Percentiles rank a stretch among this genome's conserved stretches.
Conservation (phyloP, 35 echinoderm and acorn worm species). For the Eucidaris tribuloides region DNA sequence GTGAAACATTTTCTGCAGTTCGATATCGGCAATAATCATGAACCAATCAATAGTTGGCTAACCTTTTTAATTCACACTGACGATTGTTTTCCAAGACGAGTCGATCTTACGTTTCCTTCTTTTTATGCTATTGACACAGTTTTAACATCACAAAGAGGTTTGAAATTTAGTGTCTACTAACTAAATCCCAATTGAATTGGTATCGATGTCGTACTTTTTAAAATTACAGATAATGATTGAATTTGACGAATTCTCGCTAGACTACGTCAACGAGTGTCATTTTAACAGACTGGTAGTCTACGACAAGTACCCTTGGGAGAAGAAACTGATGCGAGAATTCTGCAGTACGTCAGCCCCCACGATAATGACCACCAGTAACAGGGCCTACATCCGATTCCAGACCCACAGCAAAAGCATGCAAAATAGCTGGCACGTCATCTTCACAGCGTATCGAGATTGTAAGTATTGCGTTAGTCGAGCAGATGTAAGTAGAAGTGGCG, state of each 20-base stretch:
- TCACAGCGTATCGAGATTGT: slow-evolving; percentile 80
- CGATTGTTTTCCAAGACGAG: no score
- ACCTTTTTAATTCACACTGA: no score
- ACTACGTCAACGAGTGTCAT: slow-evolving; percentile 60
- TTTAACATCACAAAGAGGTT: no score
- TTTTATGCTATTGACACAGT: no score
- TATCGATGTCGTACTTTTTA: no score
- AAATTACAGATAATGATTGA: slow-evolving; percentile 76
- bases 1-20: no score
- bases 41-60: no score
- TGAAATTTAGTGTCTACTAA: no score
- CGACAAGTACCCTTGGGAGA: slow-evolving; percentile 48
- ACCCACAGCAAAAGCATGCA: neutral
- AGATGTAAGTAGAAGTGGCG: no score
- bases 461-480: slow-evolving; percentile 41
- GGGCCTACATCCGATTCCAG: slow-evolving; percentile 60
- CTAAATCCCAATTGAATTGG: no score
- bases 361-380: slow-evolving; percentile 66
- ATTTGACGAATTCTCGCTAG: slow-evolving; percentile 46
- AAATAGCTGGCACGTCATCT: slow-evolving; percentile 57
- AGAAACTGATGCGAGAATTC: slow-evolving; percentile 35
- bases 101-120: no score
- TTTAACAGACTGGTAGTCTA: slow-evolving; percentile 70
- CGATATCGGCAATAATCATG: no score
- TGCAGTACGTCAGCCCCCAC: slow-evolving; percentile 76